A percentile compares a stretch with the other conserved stretches of the same genome.
These are phyloP conservation scores for Agrochola circellaris DNA, from an alignment of 2,888 invertebrate species.

Conservation along the genomic window DNA sequence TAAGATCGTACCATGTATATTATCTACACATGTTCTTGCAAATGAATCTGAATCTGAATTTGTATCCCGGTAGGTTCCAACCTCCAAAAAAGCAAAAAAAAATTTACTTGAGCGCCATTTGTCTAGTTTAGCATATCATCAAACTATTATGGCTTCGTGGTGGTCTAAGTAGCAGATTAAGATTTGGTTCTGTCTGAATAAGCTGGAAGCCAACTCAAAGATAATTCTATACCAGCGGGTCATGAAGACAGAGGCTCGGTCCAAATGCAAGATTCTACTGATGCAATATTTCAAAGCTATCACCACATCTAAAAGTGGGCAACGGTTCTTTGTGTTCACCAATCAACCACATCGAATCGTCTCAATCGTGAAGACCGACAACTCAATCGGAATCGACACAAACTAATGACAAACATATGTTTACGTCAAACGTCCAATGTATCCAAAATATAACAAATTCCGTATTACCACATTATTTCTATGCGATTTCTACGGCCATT, in stretches of 20 bases:
- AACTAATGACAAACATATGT: slow-evolving; percentile 67
- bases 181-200: neutral
- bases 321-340: slow-evolving; percentile 7
- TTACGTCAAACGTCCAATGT: slow-evolving; percentile 75
- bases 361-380: slow-evolving; percentile 30
- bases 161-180: neutral
- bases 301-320: neutral
- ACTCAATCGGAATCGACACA: slow-evolving; percentile 48
- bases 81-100: too few species aligned
- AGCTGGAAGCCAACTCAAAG: neutral
- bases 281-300: slow-evolving; percentile 8
- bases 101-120: too few species aligned
- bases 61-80: too few species aligned
- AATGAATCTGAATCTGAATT: too few species aligned
- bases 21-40: too few species aligned
- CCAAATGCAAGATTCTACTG: neutral
- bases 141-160: neutral
- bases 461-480: slow-evolving; percentile 75
- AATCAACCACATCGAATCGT: slow-evolving; percentile 37
- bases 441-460: slow-evolving; percentile 74
- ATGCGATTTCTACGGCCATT: slow-evolving; percentile 84
- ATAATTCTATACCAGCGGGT: neutral
- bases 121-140: neutral
- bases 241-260: neutral
- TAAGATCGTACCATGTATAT: too few species aligned